Evolutionary conservation across 2,888 invertebrate species (phyloP), one percentile per base, ranked within the genome.

Genomic region (Zygothrica quintamaculata): DNA sequence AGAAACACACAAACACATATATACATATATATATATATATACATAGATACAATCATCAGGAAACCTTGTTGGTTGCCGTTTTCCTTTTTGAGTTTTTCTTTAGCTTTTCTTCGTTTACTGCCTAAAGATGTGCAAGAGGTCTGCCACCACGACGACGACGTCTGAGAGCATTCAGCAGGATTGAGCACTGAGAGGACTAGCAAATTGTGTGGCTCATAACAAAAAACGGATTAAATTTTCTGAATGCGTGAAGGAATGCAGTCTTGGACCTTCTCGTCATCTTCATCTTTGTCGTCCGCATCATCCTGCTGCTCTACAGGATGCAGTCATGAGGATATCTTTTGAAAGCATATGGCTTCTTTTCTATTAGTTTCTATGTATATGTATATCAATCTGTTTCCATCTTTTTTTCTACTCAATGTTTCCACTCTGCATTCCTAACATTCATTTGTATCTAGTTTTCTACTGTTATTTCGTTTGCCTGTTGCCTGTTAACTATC

Each of bases 221-320:
- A 76, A 76, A 77, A 77, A 77, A 66, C 65, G 74, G 67, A 74
- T 77, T 77, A 72, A 64, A 64, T 65, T 51, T 22, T 58, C 43
- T 42, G 52, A 12, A 40, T 66, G 66, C 74, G 75, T 77, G 69
- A 65, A 62, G 70, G 66, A 62, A 74, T 73, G 77, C 75, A 53
- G 40, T 57, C 12, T 5, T 22, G 3, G 9, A 13, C 1, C 8
- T 29, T 6, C 1, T 11, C 6, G 0, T 13, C 26, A n/a, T 22
- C 16, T n/a, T n/a, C n/a, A n/a, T n/a, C n/a, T n/a, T n/a, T n/a
- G n/a, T n/a, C n/a, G n/a, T n/a, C n/a, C n/a, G n/a, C n/a, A n/a
- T n/a, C n/a, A n/a, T n/a, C n/a, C n/a, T n/a, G n/a, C n/a, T n/a
- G n/a, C n/a, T 7, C 18, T 8, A 42, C 56, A 60, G 60, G 42